Percentiles rank a stretch among this genome's conserved stretches.
Conservation (phyloP, 2,113 vertebrate genomes). For the Pleuronectes platessa region DNA sequence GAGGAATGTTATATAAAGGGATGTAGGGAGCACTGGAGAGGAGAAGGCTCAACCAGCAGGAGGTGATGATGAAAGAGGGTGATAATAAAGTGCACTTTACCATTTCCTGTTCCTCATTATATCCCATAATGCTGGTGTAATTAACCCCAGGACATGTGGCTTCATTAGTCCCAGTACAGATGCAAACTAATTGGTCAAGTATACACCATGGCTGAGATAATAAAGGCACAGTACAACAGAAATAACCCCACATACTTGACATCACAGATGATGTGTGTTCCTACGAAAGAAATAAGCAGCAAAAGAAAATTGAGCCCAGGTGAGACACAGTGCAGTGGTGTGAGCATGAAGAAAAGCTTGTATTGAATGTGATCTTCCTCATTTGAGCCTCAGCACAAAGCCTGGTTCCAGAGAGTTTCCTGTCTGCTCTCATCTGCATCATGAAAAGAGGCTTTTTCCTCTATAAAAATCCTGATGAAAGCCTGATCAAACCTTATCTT, state of each 20-base stretch:
- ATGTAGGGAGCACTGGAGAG: slow-evolving; percentile 16
- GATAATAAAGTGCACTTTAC: slow-evolving; percentile 43
- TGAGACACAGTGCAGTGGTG: background rate
- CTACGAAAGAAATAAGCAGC: background rate
- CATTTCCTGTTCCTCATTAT: slow-evolving; percentile 59
- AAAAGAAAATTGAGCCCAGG: background rate
- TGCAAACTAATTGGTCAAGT: slow-evolving; percentile 58
- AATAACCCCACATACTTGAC: background rate
- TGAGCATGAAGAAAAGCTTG: slow-evolving; percentile 6
- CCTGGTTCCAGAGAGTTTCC: slow-evolving; percentile 49
- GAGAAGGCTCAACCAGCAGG: slow-evolving; percentile 25
- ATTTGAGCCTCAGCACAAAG: slow-evolving; percentile 44
- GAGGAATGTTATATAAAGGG: background rate
- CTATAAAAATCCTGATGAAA: slow-evolving; percentile 59
- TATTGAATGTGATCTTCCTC: slow-evolving; percentile 12
- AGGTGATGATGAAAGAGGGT: slow-evolving; percentile 44
- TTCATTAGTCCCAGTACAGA: slow-evolving; percentile 60
- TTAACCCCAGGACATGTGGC: slow-evolving; percentile 66
- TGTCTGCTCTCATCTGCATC: slow-evolving; percentile 69
- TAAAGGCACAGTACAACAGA: slow-evolving; percentile 9
- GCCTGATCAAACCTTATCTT: slow-evolving; percentile 59
- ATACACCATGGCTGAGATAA: slow-evolving; percentile 32
- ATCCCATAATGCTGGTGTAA: slow-evolving; percentile 54
- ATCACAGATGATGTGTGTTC: background rate
- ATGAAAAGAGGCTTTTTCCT: slow-evolving; percentile 51